Evolutionary conservation across 2,113 vertebrate genomes (phyloP).

Genomic region (Sciurus niger): DNA sequence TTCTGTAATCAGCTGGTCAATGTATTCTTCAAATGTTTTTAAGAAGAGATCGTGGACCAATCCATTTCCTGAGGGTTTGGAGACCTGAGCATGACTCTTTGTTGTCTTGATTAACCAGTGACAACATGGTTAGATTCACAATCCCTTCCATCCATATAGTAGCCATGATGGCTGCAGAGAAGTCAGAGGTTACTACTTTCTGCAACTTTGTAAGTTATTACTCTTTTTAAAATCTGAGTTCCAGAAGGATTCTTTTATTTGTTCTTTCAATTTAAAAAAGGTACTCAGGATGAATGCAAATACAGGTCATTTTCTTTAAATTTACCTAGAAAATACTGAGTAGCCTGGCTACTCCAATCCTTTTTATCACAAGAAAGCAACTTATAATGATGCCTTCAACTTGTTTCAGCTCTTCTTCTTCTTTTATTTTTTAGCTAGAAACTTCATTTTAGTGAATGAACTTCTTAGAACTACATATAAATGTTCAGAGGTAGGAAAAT

Average conservation of each 20-base stretch:
- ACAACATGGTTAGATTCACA: neutral
- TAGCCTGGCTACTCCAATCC: neutral
- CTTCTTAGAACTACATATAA: conserved; percentile 41
- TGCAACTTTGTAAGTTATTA: neutral
- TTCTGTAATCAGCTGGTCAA: neutral
- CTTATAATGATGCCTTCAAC: neutral
- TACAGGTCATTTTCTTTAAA: neutral
- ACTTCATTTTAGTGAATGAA: conserved; percentile 62
- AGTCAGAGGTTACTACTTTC: conserved; percentile 18
- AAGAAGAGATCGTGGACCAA: neutral
- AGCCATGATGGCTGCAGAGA: neutral
- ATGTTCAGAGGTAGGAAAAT: conserved; percentile 56
- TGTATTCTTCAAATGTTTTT: neutral
- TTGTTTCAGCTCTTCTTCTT: neutral
- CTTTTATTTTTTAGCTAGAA: neutral
- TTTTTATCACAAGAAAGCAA: conserved; percentile 37
- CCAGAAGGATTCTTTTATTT: conserved; percentile 36
- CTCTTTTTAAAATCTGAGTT: conserved; percentile 18
- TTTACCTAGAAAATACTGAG: neutral
- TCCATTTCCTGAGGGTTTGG: conserved; percentile 54
- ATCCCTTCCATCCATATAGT: neutral
- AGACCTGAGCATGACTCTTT: neutral
- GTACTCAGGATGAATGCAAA: neutral
- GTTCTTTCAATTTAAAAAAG: conserved; percentile 29
- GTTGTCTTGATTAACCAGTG: conserved; percentile 17